Base-by-base conservation (phyloP, 1,140 invertebrate species). In the Drosophila tropicalis region DNA sequence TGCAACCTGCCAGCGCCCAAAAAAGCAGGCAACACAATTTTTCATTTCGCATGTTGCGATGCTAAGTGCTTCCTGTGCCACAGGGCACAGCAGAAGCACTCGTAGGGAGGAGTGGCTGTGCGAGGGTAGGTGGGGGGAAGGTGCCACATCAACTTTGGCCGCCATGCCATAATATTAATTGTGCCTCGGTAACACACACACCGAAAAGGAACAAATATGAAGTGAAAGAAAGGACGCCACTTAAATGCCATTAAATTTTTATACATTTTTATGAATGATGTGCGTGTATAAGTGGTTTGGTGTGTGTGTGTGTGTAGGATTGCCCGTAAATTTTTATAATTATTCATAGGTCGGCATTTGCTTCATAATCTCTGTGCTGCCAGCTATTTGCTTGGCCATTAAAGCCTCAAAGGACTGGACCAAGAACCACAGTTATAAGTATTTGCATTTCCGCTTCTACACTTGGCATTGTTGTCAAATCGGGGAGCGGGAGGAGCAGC, bases 171-270 rank as follows among this genome's bases (percentile, higher is more conserved):
- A 87, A 87, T 90, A 87, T 87, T 87, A 87, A 87, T 87, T 87
- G 84, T 70, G 84, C 70, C 63, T 71, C 66, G 73, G 72, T 72
- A 60, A 63, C 76, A 74, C 62, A 82, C 67, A 66, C 22, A 39
- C 34, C 17, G 13, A 56, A 61, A 34, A 40, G 22, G 12, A 57
- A 67, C 67, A 77, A 67, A 51, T 22, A 51, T 51, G 19, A 51
- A 51, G 44, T 51, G 44, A 51, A 79, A 41, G 54, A 57, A 74
- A 69, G 58, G 61, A 79, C 70, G 84, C 84, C 84, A 87, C 84
- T 87, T 87, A 87, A 87, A 89, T 90, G 81, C 84, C 84, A 87
- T 87, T 87, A 86, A 75, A 89, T 72, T 89, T 87, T 89, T 84
- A 72, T 89, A 74, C 62, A 89, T 81, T 73, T 70, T 70, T 51